Evolutionary conservation across 2,113 vertebrate genomes (phyloP), one percentile per base, ranked within the genome.

Genomic region (Gracilinanus agilis): DNA sequence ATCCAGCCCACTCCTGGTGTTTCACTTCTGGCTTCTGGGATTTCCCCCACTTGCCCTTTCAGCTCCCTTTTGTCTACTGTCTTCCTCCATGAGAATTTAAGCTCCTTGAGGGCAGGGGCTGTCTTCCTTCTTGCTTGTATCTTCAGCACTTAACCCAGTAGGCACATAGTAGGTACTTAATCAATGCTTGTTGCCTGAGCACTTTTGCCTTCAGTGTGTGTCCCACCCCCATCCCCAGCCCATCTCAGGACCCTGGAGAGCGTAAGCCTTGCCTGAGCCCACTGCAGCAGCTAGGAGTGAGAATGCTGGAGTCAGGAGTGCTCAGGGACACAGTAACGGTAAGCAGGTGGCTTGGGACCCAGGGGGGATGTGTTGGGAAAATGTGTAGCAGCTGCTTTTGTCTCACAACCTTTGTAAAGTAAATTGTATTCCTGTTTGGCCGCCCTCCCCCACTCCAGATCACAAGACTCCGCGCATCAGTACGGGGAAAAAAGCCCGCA

Each of bases 241-340:
- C 11, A 40, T 40, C 67, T 83, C 67, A 83, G 67, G 6, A 83
- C 67, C n/a, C 34, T 83, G 67, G 67, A 83, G n/a, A 83, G 67
- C 34, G n/a, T 75, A n/a, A n/a, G 61, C 34, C 61, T 3, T 16
- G 27, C 27, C 27, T 4, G 58, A 34, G 61, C 19, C 61, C 61
- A 19, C 29, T 34, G 27, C 9, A n/a, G 58, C 34, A 19, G 61
- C 34, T n/a, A 75, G 61, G 6, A 4, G 61, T 13, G 61, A 75
- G 61, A 94, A 44, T 54, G 27, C 40, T 49, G 91, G 88, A 92
- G 25, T 44, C 44, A 27, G 67, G 53, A 61, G 92, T 61, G 53
- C 61, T 94, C 49, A 55, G 49, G n/a, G 93, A 95, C 91, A 88
- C 25, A 90, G 29, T 49, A 58, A 53, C 53, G 13, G 4, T n/a